Evolutionary conservation across 2,113 vertebrate species (phyloP).

Genomic region (Urocynchramus pylzowi): DNA sequence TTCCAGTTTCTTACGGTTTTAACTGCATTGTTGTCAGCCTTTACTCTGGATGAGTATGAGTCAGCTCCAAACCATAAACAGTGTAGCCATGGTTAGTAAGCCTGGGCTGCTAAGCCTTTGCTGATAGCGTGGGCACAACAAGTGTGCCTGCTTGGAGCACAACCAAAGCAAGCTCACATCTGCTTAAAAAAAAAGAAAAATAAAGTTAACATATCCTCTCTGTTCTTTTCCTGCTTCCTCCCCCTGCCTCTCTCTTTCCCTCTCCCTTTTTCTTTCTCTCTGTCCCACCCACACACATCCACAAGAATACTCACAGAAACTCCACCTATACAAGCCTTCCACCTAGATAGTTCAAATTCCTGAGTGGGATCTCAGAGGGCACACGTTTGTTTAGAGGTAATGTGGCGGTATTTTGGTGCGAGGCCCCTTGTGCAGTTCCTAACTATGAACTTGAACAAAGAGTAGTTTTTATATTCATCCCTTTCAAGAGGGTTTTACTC

Average conservation of each 20-base stretch:
- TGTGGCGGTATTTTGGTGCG: neutral
- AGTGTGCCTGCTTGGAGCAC: conserved; percentile 22
- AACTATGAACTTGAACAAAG: neutral
- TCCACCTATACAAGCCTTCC: neutral
- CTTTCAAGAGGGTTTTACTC: neutral
- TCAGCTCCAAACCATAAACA: conserved; percentile 39
- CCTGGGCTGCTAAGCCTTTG: neutral
- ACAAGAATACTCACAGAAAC: neutral
- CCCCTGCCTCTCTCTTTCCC: neutral
- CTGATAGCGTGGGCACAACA: conserved; percentile 6
- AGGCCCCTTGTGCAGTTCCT: neutral
- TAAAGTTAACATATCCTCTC: neutral
- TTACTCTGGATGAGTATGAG: conserved; percentile 3
- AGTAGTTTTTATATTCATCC: neutral
- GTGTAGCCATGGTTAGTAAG: conserved; percentile 53
- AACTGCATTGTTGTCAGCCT: neutral
- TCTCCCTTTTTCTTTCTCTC: neutral
- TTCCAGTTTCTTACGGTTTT: neutral
- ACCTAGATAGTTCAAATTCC: conserved; percentile 3
- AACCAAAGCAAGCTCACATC: conserved; percentile 21
- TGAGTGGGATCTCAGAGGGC: neutral
- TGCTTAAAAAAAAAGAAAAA: neutral
- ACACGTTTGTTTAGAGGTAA: neutral
- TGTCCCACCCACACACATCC: neutral
- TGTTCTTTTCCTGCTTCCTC: neutral